Evolutionary conservation across 2,888 invertebrate genomes (phyloP), one percentile per base, ranked within the genome.

Genomic region (Pachymerium ferrugineum): DNA sequence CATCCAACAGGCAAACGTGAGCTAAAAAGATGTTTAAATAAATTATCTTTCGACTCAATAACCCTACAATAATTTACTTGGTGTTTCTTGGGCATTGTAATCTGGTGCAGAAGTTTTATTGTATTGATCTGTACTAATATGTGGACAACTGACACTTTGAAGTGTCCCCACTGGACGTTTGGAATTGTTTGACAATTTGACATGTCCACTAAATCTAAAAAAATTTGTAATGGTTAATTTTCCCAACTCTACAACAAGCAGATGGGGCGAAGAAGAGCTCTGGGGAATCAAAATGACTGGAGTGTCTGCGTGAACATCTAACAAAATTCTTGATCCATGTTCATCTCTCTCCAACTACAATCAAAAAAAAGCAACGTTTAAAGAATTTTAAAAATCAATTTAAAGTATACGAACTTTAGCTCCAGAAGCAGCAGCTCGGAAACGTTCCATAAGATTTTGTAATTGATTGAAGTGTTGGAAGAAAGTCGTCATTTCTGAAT

Each of bases 221-320:
- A 85, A 85, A 83, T 96, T 97, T 78, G 87, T 87, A 12, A 94
- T 86, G 0, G 88, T 87, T 31, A 97, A 86, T 78, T 89, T 88
- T 1, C 91, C 91, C 35, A 97, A 86, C 81, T 95, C 90, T 1
- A 90, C 89, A 14, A 93, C 89, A 31, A 97, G 87, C 74, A 94
- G 86, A 78, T 89, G 88, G 33, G 89, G 88, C 29, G 91, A 89
- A 77, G 88, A 87, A 29, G 92, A 91, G 80, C 91, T 90, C 76
- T 93, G 90, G 0, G 97, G 97, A 76, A 97, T 84, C 72, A 96
- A 84, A 77, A 97, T 90, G 1, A 94, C 89, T 0, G 96, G 94
- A 14, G 94, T 87, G 76, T 87, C 87, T 68, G 90, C 90, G 80
- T 88, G 86, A 76, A 92, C 83, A 80, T 88, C 86, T 78, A 89